These are phyloP conservation scores for Pyrocoelia pectoralis DNA, from an alignment of 2,888 invertebrate genomes.

Conservation along the genomic window DNA sequence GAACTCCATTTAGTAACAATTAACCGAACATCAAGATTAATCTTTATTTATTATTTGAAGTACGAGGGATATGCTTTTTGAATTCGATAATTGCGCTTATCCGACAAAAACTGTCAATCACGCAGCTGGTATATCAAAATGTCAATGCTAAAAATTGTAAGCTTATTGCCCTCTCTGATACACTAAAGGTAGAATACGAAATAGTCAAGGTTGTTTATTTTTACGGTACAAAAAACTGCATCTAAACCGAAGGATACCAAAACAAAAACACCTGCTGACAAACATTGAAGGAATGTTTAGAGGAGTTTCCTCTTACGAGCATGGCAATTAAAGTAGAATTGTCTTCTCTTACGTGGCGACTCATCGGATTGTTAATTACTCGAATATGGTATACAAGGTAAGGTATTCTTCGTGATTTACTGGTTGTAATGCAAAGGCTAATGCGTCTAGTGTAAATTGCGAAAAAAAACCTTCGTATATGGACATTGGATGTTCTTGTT, in stretches of 20 bases:
- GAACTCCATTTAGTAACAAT: neutral
- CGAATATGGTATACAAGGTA: neutral
- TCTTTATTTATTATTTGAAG: neutral
- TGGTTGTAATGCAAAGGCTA: neutral
- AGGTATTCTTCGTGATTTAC: constrained; percentile 1
- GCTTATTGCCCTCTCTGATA: neutral
- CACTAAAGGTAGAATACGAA: neutral
- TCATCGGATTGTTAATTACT: neutral
- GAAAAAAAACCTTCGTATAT: neutral
- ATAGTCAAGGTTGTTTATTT: neutral
- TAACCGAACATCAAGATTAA: neutral
- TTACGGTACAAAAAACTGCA: neutral
- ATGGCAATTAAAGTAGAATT: neutral
- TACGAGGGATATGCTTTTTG: neutral
- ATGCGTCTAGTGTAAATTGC: constrained; percentile 1
- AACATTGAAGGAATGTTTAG: constrained; percentile 24
- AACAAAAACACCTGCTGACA: constrained; percentile 32
- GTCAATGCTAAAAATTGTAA: neutral
- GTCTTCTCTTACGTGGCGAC: neutral
- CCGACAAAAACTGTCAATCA: constrained; percentile 1
- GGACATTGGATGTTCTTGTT: neutral
- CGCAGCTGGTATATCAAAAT: neutral
- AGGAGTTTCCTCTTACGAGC: neutral
- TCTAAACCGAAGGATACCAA: constrained; percentile 22
- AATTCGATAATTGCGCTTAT: neutral